A percentile compares a stretch with the other conserved stretches of the same genome.
These are phyloP conservation scores for Ectemnius continuus DNA, from an alignment of 2,888 invertebrate genomes.

Conservation along the genomic window DNA sequence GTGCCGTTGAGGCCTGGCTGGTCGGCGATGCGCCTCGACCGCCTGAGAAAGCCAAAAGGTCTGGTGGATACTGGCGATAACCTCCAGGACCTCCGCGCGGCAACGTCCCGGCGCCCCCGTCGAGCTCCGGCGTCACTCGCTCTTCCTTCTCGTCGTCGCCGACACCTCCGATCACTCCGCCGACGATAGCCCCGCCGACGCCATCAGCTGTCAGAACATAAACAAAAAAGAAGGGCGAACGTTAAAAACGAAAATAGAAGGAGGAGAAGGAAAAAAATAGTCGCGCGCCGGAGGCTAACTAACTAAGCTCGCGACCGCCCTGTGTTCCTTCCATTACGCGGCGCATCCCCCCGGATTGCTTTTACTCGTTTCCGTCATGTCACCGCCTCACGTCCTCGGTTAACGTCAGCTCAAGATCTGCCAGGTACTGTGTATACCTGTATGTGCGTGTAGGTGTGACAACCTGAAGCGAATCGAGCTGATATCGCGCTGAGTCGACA, in stretches of 20 bases:
- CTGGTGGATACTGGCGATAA: constrained; percentile 86
- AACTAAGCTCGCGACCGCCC: no score
- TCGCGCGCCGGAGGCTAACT: no score
- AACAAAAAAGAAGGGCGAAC: constrained; percentile 65
- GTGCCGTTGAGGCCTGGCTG: constrained; percentile 89
- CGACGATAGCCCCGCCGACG: constrained; percentile 79
- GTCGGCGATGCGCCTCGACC: constrained; percentile 75
- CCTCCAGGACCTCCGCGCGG: constrained; percentile 77
- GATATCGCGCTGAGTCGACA: no score
- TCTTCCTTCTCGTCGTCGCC: constrained; percentile 68
- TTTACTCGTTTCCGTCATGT: no score
- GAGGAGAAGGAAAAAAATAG: constrained; percentile 18
- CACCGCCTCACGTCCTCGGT: no score
- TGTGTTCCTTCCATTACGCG: no score
- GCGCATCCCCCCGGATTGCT: no score
- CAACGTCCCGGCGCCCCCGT: constrained; percentile 74
- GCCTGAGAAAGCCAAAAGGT: constrained; percentile 89
- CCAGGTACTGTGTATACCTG: no score
- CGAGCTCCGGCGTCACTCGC: constrained; percentile 58
- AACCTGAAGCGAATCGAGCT: no score
- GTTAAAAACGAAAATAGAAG: constrained; percentile 63
- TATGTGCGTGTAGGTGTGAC: no score
- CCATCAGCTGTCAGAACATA: constrained; percentile 76
- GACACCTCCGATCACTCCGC: constrained; percentile 56
- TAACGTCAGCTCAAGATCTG: no score